These are phyloP conservation scores for Piprites chloris DNA, from an alignment of 2,113 vertebrate genomes.

Conservation along the genomic window DNA sequence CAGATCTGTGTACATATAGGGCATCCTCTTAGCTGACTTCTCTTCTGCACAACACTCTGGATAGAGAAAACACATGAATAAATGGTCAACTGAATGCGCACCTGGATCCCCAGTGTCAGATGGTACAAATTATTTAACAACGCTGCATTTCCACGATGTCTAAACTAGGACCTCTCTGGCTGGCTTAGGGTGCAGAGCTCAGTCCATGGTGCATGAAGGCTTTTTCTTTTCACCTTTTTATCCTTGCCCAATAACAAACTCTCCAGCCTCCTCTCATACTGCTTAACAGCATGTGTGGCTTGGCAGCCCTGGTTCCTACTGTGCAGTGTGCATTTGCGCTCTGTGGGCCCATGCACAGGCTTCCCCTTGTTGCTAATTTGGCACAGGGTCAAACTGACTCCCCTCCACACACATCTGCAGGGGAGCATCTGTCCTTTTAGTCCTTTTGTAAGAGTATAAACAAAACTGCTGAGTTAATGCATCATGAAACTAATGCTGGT, in stretches of 20 bases:
- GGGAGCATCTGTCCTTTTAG: not conserved
- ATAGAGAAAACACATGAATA: not conserved
- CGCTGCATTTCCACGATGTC: fast-evolving
- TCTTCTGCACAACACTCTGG: not conserved
- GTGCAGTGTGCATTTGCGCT: not conserved
- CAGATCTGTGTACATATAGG: not conserved
- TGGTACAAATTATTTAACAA: not conserved
- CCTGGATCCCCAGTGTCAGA: not conserved
- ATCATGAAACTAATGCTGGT: not conserved
- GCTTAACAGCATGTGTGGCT: not conserved
- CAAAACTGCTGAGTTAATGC: not conserved
- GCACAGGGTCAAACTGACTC: not conserved
- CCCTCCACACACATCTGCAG: not conserved
- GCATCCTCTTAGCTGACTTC: not conserved
- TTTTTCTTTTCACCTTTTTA: not conserved
- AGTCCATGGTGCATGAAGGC: fast-evolving
- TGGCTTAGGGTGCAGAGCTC: not conserved
- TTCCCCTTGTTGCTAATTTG: not conserved
- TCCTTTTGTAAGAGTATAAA: not conserved
- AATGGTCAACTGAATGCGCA: not conserved
- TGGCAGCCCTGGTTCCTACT: not conserved
- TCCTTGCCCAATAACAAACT: not conserved
- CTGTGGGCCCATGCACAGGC: not conserved
- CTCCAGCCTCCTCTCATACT: not conserved
- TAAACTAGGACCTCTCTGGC: not conserved